phyloP scores from a whole-genome alignment of 2,888 invertebrate genomes.

The Hyposoter dolosus region DNA sequence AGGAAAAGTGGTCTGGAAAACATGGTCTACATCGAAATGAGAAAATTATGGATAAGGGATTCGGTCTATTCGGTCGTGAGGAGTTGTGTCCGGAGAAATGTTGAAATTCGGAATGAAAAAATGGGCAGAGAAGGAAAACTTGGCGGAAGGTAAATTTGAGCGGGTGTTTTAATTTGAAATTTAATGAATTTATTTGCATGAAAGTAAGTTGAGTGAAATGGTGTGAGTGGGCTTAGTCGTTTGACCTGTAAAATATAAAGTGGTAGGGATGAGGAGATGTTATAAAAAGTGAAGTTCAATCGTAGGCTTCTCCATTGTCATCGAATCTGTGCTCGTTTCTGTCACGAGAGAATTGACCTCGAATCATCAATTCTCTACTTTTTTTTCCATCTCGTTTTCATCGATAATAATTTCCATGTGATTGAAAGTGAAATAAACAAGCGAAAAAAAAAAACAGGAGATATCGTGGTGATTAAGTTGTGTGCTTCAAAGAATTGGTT shows the following conservation, averaged over 20 bases:
- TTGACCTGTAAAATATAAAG: conserved; percentile 7
- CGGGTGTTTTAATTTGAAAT: conserved; percentile 67
- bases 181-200: conserved; percentile 68
- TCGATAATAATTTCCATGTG: conserved; percentile 28
- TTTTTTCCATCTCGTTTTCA: conserved; percentile 1
- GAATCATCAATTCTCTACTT: conserved; percentile 18
- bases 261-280: conserved; percentile 60
- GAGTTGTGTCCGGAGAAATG: neutral
- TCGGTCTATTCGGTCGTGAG: neutral
- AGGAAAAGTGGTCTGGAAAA: neutral
- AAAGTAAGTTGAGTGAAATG: conserved; percentile 67
- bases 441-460: conserved; percentile 2
- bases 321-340: conserved; percentile 43
- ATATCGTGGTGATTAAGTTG: conserved; percentile 45
- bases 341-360: conserved; percentile 42
- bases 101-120: neutral
- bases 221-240: conserved; percentile 36
- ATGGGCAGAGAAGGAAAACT: neutral
- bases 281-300: conserved; percentile 65
- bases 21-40: neutral
- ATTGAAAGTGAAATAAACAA: conserved; percentile 37
- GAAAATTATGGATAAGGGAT: neutral
- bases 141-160: conserved; percentile 47
- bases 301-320: conserved; percentile 58
- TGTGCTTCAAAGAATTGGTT: conserved; percentile 41